Evolutionary conservation across 2,113 vertebrate genomes (phyloP).

Genomic region (Syngnathoides biaculeatus): DNA sequence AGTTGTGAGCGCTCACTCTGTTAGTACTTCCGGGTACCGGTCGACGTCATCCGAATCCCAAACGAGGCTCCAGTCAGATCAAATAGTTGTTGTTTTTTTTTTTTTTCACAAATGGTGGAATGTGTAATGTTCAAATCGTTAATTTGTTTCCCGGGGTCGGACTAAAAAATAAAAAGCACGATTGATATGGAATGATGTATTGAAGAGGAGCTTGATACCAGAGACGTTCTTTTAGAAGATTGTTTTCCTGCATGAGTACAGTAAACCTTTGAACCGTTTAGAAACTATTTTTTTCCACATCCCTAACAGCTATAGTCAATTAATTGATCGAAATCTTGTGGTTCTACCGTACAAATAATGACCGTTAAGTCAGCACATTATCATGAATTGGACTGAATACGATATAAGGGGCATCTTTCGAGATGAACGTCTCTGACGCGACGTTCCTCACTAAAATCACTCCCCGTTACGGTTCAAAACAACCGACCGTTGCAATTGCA

Average conservation of each 20-base stretch:
- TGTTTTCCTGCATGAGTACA: background rate
- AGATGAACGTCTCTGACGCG: background rate
- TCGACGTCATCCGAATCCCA: background rate
- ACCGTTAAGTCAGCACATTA: background rate
- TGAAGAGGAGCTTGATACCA: background rate
- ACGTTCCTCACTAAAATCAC: conserved; percentile 30
- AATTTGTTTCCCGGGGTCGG: too few relatives aligned
- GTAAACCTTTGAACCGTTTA: background rate
- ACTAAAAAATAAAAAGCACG: background rate
- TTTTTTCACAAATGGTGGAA: background rate
- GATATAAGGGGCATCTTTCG: background rate
- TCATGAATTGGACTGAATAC: background rate
- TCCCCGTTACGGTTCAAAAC: conserved; percentile 15
- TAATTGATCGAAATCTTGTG: too few relatives aligned
- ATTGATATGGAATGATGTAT: background rate
- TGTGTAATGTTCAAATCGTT: background rate
- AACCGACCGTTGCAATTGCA: background rate
- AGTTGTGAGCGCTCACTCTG: background rate
- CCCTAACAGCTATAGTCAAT: background rate
- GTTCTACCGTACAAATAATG: too few relatives aligned
- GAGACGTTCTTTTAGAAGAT: background rate
- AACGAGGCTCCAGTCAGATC: background rate
- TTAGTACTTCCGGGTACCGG: background rate
- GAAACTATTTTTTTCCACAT: background rate
- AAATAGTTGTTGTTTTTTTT: too few relatives aligned